Base-by-base conservation (phyloP, 30 jellyfish, hydroid and myxozoan species). In the Chironex yamaguchii region DNA sequence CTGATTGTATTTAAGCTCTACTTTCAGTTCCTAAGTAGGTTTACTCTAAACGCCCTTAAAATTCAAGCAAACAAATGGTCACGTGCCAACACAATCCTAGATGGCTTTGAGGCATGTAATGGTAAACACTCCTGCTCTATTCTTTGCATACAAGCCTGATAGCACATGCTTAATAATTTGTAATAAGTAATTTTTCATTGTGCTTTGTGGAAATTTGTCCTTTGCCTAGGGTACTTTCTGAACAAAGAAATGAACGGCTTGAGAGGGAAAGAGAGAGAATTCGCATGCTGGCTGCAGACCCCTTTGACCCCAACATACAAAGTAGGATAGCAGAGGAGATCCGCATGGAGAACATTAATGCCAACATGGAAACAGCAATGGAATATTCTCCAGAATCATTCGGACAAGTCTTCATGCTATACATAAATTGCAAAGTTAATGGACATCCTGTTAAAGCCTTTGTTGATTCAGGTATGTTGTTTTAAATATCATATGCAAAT, bases 381-480 rank as follows among this genome's bases (percentile, higher is more conserved):
- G 99, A 95, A 67, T 86, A 83, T 71, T 88, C 82, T 53, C 99
- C 99, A 6, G 99, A 95, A 66, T 88, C 97, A 48, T 95, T 89
- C 70, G 99, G 98, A 29, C 97, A 95, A 92, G 99, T 95, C 3
- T 95, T 90, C 80, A 95, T 95, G 99, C 85, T 95, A 82, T 95
- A 95, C 63, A 95, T 95, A 14, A 87, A 95, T 85, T 90, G 97
- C 49, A 36, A 86, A 49, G 97, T 95, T 36, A 95, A 95, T 67
- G 99, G 99, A n/a, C 97, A 89, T 81, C 98, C 92, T 3, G 98
- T 95, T 22, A 95, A 95, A 62, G 99, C 99, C 0, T 95, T 95
- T 52, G 99, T 95, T 1, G 99, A 95, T 67, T 95, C 99, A 17
- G 99, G 58, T 42, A 42, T 6, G 17, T 42, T 42, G 58, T n/a